A percentile compares a stretch with the other conserved stretches of the same genome.
These are phyloP conservation scores for Pocillopora meandrina DNA, from an alignment of 92 coral and sea anemone species.

Conservation along the genomic window DNA sequence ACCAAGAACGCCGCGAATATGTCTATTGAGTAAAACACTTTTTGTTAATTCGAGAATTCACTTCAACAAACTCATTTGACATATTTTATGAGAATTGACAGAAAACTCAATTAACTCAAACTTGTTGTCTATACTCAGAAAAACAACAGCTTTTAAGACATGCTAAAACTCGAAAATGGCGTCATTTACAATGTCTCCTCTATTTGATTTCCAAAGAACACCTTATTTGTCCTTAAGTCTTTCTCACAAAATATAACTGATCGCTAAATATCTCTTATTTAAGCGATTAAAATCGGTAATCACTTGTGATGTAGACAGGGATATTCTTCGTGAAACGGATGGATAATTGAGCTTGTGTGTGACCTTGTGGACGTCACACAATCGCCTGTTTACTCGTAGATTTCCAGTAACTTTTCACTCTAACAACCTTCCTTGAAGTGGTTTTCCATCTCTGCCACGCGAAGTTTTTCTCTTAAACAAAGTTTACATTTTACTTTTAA, in stretches of 20 bases:
- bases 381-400: conserved; percentile 2
- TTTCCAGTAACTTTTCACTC: neutral
- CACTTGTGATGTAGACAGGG: neutral
- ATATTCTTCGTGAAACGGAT: neutral
- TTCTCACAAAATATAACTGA: neutral
- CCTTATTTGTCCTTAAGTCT: neutral
- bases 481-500: neutral
- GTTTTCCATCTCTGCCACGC: neutral
- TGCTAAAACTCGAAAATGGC: conserved; percentile 24
- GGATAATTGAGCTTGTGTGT: neutral
- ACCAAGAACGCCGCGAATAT: no score
- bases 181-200: neutral
- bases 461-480: neutral
- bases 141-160: conserved; percentile 23
- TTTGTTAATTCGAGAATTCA: neutral
- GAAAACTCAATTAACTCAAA: conserved; percentile 22
- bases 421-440: neutral
- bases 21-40: neutral
- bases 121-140: neutral
- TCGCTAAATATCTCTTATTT: neutral
- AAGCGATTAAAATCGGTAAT: neutral
- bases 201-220: neutral
- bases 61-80: conserved; percentile 18
- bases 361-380: neutral
- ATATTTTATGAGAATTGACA: neutral